Evolutionary conservation across 2,113 vertebrate species (phyloP).

Genomic region (Eudyptes chrysolophus): DNA sequence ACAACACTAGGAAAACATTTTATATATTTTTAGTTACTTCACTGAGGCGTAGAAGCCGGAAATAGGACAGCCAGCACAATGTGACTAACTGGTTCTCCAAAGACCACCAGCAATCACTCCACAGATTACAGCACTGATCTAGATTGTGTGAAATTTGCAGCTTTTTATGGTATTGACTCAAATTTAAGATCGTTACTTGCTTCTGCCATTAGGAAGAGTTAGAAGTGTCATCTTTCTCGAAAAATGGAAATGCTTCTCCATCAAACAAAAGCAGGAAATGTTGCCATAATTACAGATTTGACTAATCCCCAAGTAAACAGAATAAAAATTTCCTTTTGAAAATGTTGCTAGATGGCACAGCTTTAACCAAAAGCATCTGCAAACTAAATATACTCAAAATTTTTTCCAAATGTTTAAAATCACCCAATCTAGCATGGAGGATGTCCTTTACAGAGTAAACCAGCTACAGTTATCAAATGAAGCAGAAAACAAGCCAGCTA

Average conservation of each 20-base stretch:
- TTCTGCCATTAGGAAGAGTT: not conserved
- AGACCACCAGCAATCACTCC: not conserved
- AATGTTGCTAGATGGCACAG: not conserved
- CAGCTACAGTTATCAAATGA: not conserved
- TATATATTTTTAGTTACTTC: not conserved
- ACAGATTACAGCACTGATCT: not conserved
- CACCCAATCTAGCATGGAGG: not conserved
- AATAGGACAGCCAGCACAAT: not conserved
- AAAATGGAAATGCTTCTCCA: not conserved
- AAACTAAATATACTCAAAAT: not conserved
- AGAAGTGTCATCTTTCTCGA: not conserved
- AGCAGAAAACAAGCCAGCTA: not conserved
- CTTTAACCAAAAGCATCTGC: not conserved
- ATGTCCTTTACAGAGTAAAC: not conserved
- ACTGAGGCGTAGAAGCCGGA: not conserved
- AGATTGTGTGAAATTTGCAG: not conserved
- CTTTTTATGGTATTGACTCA: not conserved
- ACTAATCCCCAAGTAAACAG: not conserved
- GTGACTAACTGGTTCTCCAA: not conserved
- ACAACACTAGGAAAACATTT: not conserved
- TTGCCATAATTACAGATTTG: not conserved
- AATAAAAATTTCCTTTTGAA: not conserved
- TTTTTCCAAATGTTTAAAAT: not conserved
- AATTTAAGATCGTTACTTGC: not conserved
- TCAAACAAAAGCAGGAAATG: not conserved